Conservation (phyloP, 1,140 invertebrate species). For the Pristionchus pacificus region DNA sequence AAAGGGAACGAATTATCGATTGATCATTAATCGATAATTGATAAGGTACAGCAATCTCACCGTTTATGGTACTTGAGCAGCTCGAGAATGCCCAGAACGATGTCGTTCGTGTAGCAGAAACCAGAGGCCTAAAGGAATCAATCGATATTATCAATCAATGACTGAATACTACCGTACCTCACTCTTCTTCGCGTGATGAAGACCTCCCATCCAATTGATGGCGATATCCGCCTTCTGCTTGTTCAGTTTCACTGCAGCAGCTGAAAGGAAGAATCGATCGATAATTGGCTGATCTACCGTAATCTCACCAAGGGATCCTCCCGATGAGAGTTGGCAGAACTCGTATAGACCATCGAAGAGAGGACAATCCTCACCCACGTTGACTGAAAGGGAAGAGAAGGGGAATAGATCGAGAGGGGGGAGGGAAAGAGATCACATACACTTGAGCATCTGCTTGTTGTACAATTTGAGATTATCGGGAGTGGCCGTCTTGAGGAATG, state of each 20-base stretch:
- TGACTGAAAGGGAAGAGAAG: slow-evolving; percentile 66
- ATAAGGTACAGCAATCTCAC: slow-evolving; percentile 21
- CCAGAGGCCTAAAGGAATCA: slow-evolving; percentile 69
- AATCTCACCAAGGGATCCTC: slow-evolving; percentile 77
- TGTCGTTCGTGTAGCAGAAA: slow-evolving; percentile 96
- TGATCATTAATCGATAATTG: slow-evolving; percentile 44
- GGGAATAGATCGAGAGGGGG: not conserved
- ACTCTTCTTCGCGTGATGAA: slow-evolving; percentile 96
- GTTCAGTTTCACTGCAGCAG: slow-evolving; percentile 88
- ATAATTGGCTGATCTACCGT: not conserved
- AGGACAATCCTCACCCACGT: slow-evolving; percentile 97
- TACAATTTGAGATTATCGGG: slow-evolving; percentile 99
- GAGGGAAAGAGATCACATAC: slow-evolving; percentile 64
- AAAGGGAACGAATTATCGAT: slow-evolving; percentile 45
- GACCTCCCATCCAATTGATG: slow-evolving; percentile 96
- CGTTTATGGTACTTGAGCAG: slow-evolving; percentile 68
- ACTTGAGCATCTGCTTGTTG: slow-evolving; percentile 99
- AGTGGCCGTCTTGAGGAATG: slow-evolving; percentile 89
- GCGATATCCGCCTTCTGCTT: slow-evolving; percentile 95
- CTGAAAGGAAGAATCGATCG: slow-evolving; percentile 58
- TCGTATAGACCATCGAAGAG: slow-evolving; percentile 95
- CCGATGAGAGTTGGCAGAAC: slow-evolving; percentile 94
- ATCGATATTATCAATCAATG: slow-evolving; percentile 13
- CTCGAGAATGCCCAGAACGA: slow-evolving; percentile 87
- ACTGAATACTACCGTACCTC: slow-evolving; percentile 61